phyloP scores from a whole-genome alignment of 2,797 vertebrate genomes.

The Vireo griseus region DNA sequence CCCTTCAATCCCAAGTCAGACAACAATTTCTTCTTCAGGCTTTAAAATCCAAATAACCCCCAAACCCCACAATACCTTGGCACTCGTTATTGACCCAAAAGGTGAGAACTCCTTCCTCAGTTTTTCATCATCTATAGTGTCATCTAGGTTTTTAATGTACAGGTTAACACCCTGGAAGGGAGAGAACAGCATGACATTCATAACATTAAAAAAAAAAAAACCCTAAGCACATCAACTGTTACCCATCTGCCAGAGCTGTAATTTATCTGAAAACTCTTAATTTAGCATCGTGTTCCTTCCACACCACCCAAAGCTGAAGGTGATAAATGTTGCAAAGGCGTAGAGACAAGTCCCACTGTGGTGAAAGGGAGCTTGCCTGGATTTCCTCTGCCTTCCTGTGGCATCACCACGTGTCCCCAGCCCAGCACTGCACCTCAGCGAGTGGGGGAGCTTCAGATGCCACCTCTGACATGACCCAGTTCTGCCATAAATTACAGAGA shows the following conservation, averaged over 20 bases:
- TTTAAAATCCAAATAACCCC: background rate
- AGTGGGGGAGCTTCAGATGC: conserved; percentile 45
- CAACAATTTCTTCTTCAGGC: background rate
- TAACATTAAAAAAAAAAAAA: background rate
- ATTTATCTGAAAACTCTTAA: background rate
- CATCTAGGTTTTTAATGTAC: conserved; percentile 98
- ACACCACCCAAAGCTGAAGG: background rate
- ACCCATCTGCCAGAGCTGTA: background rate
- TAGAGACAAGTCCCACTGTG: conserved; percentile 54
- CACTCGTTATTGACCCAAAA: conserved; percentile 96
- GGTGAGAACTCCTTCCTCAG: conserved; percentile 97
- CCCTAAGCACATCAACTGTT: background rate
- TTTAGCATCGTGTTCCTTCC: background rate
- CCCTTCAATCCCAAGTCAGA: background rate
- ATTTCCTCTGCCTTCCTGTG: conserved; percentile 61
- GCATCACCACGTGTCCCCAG: conserved; percentile 20
- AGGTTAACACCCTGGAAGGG: conserved; percentile 91
- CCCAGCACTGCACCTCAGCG: background rate
- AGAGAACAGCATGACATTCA: background rate
- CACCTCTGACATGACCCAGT: background rate
- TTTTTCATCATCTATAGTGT: conserved; percentile 98
- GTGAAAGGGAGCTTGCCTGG: conserved; percentile 41
- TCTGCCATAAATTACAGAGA: background rate
- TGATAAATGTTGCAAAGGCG: conserved; percentile 40
- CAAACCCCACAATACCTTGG: conserved; percentile 80